Evolutionary conservation across 2,888 invertebrate species (phyloP), one percentile per base, ranked within the genome.

Genomic region (Meiosimyza decipiens): DNA sequence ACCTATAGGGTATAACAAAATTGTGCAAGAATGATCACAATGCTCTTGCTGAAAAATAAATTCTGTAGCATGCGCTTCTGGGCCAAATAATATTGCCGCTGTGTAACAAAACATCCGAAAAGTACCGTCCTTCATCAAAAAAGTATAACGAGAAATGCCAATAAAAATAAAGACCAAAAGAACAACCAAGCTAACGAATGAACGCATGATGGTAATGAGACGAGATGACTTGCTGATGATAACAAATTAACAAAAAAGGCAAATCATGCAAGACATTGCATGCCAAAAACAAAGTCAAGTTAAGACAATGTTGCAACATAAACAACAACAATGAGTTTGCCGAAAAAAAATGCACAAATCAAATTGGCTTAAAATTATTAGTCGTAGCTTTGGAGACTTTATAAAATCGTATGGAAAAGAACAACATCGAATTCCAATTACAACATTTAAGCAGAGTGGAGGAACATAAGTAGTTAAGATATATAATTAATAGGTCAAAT

Each of bases 161-260:
- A 60, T 7, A 3, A n/a, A 13, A 12, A 40, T 57, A 57, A 57
- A 60, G 60, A 13, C 6, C 60, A 60, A 22, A 60, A 33, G 9
- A 59, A 59, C 28, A 7, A 59, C 12, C 60, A 15, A 40, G 9
- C 40, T 6, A 40, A 7, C 40, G 40, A 40, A 62, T 12, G 65
- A 74, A 71, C 74, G 74, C 76, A 76, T 76, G 75, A 77, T 78
- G 73, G 77, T 75, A 79, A 76, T 77, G 77, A 76, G 75, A 74
- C 75, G 76, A 77, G 78, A 78, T 77, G 77, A 79, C 74, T 78
- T 78, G 76, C 75, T 77, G 78, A 77, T 79, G 79, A 78, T 79
- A 79, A 78, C 75, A 79, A 79, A 78, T 78, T 78, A 79, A 79
- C 77, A 77, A 75, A 79, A 78, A 79, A 77, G 76, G 76, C 78